These are phyloP conservation scores for Epistrophella euchroma DNA, from an alignment of 2,888 invertebrate genomes.

Conservation along the genomic window DNA sequence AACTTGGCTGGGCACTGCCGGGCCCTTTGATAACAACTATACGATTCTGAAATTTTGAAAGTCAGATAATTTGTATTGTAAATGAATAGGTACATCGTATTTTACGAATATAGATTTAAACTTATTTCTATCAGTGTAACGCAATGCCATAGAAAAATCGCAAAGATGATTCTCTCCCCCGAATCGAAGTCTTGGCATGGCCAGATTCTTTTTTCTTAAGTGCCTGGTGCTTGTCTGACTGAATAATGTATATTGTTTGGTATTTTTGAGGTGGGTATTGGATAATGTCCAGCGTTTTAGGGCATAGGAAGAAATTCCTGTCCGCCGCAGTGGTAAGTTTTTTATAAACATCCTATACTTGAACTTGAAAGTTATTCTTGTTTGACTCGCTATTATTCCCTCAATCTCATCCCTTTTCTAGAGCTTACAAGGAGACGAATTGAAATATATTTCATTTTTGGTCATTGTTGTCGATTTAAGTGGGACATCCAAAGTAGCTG, in stretches of 20 bases:
- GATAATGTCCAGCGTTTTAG: conserved; percentile 38
- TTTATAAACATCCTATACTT: neutral
- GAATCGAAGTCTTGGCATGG: neutral
- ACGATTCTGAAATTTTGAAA: too few species aligned
- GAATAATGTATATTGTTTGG: conserved; percentile 15
- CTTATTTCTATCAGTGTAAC: neutral
- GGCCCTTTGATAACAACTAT: too few species aligned
- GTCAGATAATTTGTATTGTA: too few species aligned
- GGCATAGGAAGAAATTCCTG: conserved; percentile 44
- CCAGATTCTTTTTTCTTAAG: conserved; percentile 41
- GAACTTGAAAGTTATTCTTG: conserved; percentile 48
- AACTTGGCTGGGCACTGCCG: too few species aligned
- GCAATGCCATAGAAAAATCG: neutral
- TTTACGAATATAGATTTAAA: too few species aligned
- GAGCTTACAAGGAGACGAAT: conserved; percentile 30
- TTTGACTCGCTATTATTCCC: neutral
- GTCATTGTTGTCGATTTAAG: conserved; percentile 53
- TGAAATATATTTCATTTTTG: conserved; percentile 57
- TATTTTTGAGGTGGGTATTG: conserved; percentile 27
- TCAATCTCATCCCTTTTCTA: neutral
- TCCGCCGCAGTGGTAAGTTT: conserved; percentile 18
- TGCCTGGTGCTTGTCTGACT: conserved; percentile 37
- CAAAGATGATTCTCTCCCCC: neutral
- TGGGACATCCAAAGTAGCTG: conserved; percentile 13
- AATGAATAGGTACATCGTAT: too few species aligned